A percentile compares a stretch with the other conserved stretches of the same genome.
Conservation (phyloP, 2,113 vertebrate species). For the Chloropsis cyanopogon region DNA sequence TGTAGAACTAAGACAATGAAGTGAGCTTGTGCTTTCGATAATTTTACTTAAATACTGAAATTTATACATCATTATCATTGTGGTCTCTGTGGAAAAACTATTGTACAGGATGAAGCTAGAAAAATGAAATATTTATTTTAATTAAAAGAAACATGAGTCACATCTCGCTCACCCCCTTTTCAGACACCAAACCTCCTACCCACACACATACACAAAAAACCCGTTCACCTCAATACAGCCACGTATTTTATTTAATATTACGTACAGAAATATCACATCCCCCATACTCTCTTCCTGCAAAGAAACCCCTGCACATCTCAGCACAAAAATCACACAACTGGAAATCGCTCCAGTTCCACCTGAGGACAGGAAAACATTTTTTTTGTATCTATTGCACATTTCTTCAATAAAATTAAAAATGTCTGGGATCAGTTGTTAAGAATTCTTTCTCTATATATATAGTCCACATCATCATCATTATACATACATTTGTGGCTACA, state of each 20-base stretch:
- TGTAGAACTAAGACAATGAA: neutral
- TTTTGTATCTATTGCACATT: neutral
- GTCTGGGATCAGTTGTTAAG: neutral
- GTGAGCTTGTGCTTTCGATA: neutral
- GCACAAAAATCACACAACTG: neutral
- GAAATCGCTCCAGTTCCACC: neutral
- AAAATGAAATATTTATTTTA: neutral
- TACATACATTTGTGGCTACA: neutral
- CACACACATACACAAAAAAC: fast-evolving
- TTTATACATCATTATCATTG: neutral
- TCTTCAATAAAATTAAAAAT: neutral
- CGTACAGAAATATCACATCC: neutral
- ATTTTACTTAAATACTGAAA: neutral
- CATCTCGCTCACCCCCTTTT: neutral
- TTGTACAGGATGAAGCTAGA: neutral
- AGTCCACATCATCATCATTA: neutral
- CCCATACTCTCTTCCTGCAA: neutral
- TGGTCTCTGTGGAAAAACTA: neutral
- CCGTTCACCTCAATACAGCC: neutral
- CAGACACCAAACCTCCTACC: neutral
- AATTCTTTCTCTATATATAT: neutral
- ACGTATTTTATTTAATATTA: neutral
- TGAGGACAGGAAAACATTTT: neutral
- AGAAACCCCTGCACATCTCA: neutral
- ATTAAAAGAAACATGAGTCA: neutral